Percentiles rank a stretch among this genome's conserved stretches.
Evolutionary conservation across 2,113 vertebrate species (phyloP).

Genomic region (Nothocercus nigrocapillus): DNA sequence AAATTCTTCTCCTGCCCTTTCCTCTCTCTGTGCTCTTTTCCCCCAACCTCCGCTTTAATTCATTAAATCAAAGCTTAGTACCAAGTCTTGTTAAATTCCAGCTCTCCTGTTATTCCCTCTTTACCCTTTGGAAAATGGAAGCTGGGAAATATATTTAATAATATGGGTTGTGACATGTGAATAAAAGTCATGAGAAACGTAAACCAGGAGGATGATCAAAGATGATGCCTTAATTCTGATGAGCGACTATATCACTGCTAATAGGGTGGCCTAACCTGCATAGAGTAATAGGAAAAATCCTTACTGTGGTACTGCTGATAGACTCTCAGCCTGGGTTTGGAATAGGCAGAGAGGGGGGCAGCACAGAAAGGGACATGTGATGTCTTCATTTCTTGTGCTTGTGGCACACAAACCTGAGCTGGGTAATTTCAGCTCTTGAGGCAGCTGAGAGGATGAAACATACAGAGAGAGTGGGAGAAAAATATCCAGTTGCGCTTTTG

Average conservation of each 20-base stretch:
- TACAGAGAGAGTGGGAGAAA: background rate
- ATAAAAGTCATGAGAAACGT: slow-evolving; percentile 45
- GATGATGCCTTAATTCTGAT: slow-evolving; percentile 24
- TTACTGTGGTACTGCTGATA: rapidly evolving
- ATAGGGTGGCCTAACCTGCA: background rate
- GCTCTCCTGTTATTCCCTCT: slow-evolving; percentile 5
- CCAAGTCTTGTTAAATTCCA: slow-evolving; percentile 46
- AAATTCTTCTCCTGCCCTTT: slow-evolving; percentile 22
- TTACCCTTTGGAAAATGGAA: slow-evolving; percentile 54
- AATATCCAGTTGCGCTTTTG: background rate
- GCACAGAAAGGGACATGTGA: background rate
- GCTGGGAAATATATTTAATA: slow-evolving; percentile 47
- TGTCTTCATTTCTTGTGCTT: background rate
- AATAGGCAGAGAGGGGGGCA: background rate
- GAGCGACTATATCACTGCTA: background rate
- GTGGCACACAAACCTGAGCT: background rate
- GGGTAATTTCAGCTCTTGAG: background rate
- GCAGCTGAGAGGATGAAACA: background rate
- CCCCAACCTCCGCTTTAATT: slow-evolving; percentile 20
- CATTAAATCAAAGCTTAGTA: slow-evolving; percentile 62
- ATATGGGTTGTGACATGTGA: slow-evolving; percentile 26
- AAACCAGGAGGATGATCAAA: slow-evolving; percentile 52
- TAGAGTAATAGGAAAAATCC: background rate
- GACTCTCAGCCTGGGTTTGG: background rate
- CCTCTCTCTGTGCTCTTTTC: background rate